phyloP scores from a whole-genome alignment of 2,888 invertebrate genomes.

The Saturnia japonica region DNA sequence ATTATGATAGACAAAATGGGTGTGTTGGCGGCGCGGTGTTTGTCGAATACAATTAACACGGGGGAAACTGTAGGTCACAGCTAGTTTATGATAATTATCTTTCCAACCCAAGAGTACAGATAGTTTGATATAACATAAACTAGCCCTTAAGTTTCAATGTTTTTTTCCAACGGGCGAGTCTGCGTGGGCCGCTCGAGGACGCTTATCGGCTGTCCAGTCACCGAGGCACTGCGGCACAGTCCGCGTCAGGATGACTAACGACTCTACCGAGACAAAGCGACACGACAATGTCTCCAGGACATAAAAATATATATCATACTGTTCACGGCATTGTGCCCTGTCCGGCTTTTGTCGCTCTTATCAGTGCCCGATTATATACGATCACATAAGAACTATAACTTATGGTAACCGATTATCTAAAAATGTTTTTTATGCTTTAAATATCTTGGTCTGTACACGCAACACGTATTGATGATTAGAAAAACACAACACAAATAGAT shows the following conservation, averaged over 20 bases:
- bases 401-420: background rate
- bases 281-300: conserved; percentile 26
- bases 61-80: too few species aligned
- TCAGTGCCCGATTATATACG: conserved; percentile 15
- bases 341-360: conserved; percentile 6
- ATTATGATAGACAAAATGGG: too few species aligned
- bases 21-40: too few species aligned
- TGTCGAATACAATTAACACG: too few species aligned
- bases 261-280: conserved; percentile 49
- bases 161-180: background rate
- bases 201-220: conserved; percentile 53
- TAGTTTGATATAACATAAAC: background rate
- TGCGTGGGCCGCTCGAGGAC: conserved; percentile 22
- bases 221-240: too few species aligned
- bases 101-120: background rate
- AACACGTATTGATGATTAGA: background rate
- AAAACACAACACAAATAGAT: background rate
- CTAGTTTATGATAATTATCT: too few species aligned
- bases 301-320: conserved; percentile 13
- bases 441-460: background rate
- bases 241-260: conserved; percentile 60
- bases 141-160: background rate
- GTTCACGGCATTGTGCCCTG: background rate
- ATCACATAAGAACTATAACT: background rate
- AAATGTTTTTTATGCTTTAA: background rate